These are phyloP conservation scores for Bambusicola thoracicus DNA, from an alignment of 2,113 vertebrate genomes.

Conservation along the genomic window DNA sequence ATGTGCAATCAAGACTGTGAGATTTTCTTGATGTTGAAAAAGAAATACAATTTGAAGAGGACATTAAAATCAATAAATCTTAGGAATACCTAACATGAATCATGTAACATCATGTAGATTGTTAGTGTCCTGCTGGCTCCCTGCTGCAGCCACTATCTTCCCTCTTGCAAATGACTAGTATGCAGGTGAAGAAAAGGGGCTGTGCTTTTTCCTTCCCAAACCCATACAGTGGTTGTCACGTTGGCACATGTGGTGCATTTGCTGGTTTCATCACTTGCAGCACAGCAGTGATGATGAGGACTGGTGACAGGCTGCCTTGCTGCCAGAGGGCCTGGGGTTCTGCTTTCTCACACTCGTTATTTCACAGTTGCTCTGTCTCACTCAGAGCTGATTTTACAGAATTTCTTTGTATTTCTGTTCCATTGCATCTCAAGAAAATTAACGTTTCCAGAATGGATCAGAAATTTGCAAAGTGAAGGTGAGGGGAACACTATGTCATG, in stretches of 20 bases:
- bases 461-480: neutral
- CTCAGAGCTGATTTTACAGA: neutral
- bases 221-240: accelerated
- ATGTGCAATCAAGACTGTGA: neutral
- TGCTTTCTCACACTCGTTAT: neutral
- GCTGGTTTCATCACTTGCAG: neutral
- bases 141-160: neutral
- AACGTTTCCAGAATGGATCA: neutral
- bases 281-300: accelerated
- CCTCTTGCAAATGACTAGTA: accelerated
- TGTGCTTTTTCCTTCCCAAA: neutral
- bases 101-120: neutral
- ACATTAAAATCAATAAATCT: neutral
- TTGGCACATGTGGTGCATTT: neutral
- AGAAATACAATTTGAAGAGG: neutral
- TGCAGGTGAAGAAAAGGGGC: accelerated
- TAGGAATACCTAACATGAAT: neutral
- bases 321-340: neutral
- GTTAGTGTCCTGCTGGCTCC: neutral
- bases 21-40: neutral
- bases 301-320: neutral
- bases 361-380: neutral
- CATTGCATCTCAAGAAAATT: neutral
- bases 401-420: neutral
- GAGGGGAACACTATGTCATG: neutral